Evolutionary conservation across 2,888 invertebrate genomes (phyloP), one percentile per base, ranked within the genome.

Genomic region (Alentia gelatinosa): DNA sequence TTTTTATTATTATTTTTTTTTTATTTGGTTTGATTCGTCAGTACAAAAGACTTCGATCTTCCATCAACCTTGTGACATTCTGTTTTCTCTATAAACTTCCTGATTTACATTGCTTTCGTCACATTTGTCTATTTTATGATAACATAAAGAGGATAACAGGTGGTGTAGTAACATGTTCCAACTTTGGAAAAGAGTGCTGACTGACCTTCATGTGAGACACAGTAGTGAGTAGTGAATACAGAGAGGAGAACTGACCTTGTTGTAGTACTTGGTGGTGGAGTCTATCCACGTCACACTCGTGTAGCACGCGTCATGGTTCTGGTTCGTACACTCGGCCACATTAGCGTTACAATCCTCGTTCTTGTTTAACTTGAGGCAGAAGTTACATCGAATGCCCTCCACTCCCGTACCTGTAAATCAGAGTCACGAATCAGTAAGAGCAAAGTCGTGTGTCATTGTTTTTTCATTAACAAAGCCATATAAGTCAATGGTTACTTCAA

Each of bases 291-390:
- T 30, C 1, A 86, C 50, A 15, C 7, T 86, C n/a, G 86, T 86
- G 47, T 33, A 86, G 30, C 86, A 86, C 7, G 47, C 86, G 23
- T 86, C 47, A 47, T 86, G 86, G 1, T 86, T 35, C 19, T 9
- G 7, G 33, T 86, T 86, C 15, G 86, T 86, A 26, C 86, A 86
- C 30, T 86, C 86, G 26, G 86, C 86, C n/a, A 86, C 26, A 26
- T 86, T 86, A 3, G 86, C 47, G 33, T 86, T 86, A 86, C 86
- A 86, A 33, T 86, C 86, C 1, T 86, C 86, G 50, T 86, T 86
- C 26, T 50, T 86, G 47, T 40, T 40, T 35, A 47, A 35, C 23
- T 30, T 86, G 5, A 30, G 1, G 23, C 86, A 86, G 35, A 86
- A 86, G 35, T 86, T 42, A 42, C 86, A 86, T n/a, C 86, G 19